Conservation (phyloP, 2,113 vertebrate species). For the Grallaria varia region DNA sequence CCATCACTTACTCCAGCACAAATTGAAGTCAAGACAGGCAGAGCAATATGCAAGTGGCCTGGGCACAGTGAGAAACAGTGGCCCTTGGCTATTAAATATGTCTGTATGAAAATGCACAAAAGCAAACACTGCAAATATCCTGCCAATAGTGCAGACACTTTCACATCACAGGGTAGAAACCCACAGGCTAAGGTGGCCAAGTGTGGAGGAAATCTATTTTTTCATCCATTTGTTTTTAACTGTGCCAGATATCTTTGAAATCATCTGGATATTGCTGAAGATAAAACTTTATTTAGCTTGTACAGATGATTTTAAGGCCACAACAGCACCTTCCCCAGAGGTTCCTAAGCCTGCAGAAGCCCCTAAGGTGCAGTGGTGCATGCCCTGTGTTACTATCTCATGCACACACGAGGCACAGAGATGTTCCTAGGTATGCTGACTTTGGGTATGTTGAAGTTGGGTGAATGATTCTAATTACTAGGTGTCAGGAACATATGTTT, state of each 20-base stretch:
- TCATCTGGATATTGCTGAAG: neutral
- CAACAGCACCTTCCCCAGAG: neutral
- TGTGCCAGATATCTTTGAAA: neutral
- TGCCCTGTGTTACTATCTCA: neutral
- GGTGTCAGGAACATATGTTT: neutral
- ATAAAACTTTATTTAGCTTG: neutral
- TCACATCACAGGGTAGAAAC: neutral
- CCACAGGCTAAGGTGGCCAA: neutral
- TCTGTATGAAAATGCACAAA: neutral
- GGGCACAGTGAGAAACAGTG: neutral
- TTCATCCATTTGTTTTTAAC: neutral
- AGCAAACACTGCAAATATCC: neutral
- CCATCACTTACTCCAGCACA: neutral
- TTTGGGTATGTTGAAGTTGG: neutral
- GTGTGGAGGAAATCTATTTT: neutral
- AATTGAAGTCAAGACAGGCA: neutral
- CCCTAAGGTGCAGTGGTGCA: neutral
- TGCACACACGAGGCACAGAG: fast-evolving
- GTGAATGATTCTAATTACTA: neutral
- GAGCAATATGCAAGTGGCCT: neutral
- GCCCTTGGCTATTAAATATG: neutral
- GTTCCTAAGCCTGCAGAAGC: neutral
- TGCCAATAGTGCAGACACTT: neutral
- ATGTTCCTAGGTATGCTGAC: neutral
- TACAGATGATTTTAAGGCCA: neutral